These are phyloP conservation scores for Microhierax caerulescens DNA, from an alignment of 2,797 vertebrate species.

Conservation along the genomic window DNA sequence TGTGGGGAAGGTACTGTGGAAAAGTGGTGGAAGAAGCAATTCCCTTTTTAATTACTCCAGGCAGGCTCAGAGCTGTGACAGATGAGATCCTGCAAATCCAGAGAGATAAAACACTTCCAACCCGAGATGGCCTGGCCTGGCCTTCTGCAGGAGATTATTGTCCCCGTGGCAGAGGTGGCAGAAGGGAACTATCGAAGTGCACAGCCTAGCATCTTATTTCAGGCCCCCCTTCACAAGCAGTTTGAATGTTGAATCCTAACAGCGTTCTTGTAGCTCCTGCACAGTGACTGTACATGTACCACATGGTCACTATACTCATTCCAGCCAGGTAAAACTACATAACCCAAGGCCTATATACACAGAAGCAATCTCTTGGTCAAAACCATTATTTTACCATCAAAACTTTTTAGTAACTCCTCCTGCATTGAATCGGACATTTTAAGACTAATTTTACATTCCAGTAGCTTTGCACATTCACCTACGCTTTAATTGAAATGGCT, in stretches of 20 bases:
- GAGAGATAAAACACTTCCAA: not conserved
- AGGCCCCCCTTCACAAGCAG: not conserved
- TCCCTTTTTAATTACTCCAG: not conserved
- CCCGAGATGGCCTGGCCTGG: not conserved
- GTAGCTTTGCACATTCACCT: not conserved
- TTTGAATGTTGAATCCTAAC: not conserved
- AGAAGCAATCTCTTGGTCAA: not conserved
- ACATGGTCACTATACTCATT: not conserved
- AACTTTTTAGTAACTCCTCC: not conserved
- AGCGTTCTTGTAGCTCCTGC: not conserved
- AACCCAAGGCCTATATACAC: not conserved
- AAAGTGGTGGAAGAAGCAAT: not conserved
- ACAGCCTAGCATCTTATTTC: not conserved
- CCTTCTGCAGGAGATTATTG: not conserved
- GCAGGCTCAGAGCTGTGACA: not conserved
- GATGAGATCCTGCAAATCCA: not conserved
- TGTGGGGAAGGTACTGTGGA: not conserved
- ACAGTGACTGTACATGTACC: not conserved
- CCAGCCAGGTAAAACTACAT: not conserved
- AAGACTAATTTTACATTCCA: not conserved
- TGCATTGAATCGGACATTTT: not conserved
- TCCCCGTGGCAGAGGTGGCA: not conserved
- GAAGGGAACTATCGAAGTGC: not conserved
- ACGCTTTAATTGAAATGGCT: not conserved
- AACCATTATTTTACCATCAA: not conserved